Percentiles rank a stretch among this genome's conserved stretches.
phyloP scores from a whole-genome alignment of 2,113 vertebrate genomes.

The Eolophus roseicapilla region DNA sequence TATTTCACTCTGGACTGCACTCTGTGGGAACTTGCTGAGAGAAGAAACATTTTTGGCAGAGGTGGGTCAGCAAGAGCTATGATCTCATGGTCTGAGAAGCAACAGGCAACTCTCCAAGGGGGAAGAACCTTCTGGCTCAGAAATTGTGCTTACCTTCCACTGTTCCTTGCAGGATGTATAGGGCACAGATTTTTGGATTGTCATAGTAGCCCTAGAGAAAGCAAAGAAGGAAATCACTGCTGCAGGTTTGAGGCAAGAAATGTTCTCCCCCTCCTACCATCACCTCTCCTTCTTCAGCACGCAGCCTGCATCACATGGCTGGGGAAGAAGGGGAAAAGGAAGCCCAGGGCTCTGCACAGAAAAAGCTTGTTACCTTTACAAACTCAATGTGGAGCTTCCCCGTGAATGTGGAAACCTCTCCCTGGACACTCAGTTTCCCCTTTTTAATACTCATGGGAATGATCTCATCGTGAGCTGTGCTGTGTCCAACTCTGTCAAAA shows the following conservation, averaged over 20 bases:
- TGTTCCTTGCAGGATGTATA: slow-evolving; percentile 95
- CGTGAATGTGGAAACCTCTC: slow-evolving; percentile 96
- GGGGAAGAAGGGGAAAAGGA: not conserved
- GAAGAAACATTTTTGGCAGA: slow-evolving; percentile 23
- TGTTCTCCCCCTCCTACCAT: not conserved
- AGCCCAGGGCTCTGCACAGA: not conserved
- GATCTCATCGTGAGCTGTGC: slow-evolving; percentile 95
- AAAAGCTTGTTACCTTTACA: slow-evolving; percentile 85
- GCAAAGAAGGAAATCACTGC: not conserved
- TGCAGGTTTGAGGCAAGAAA: not conserved
- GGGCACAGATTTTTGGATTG: slow-evolving; percentile 96
- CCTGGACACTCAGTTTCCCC: slow-evolving; percentile 93
- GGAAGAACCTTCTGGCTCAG: not conserved
- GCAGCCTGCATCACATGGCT: not conserved
- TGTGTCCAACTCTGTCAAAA: slow-evolving; percentile 96
- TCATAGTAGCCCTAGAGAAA: slow-evolving; percentile 93
- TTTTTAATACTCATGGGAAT: slow-evolving; percentile 91
- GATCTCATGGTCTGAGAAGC: slow-evolving; percentile 63
- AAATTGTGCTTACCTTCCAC: slow-evolving; percentile 84
- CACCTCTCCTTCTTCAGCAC: not conserved
- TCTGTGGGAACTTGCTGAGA: not conserved
- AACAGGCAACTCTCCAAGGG: slow-evolving; percentile 27
- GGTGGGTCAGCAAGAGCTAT: slow-evolving; percentile 23
- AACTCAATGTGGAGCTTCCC: slow-evolving; percentile 95
- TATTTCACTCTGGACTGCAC: not conserved